Evolutionary conservation across 2,888 invertebrate genomes (phyloP), one percentile per base, ranked within the genome.

Genomic region (Tanypteryx hageni): DNA sequence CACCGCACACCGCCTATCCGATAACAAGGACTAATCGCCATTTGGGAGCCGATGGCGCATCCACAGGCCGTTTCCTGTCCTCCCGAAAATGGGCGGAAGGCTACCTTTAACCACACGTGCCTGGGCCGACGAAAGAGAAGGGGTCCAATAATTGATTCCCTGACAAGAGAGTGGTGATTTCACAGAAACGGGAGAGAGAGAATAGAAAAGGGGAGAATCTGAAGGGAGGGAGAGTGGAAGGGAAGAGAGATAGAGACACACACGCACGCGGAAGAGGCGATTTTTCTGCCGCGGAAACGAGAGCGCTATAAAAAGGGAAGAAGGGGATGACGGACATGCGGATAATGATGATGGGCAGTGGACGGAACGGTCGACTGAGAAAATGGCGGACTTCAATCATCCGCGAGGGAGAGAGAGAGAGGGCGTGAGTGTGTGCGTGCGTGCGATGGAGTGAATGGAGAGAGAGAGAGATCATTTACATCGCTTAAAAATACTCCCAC

Each of bases 351-450:
- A 89, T 89, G 89, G 89, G 64, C 68, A 89, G 59, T 16, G 83
- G 44, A 5, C 83, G 57, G 83, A 83, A 83, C 44, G 44, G 83
- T 18, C 86, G 86, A 86, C 61, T 86, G 89, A 64, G 89, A 89
- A 89, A 89, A 89, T 89, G 89, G 89, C 89, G 61, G 64, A 14
- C 89, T 89, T 89, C 89, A 89, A 89, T 89, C 89, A 89, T 89
- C 31, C 85, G 27, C 14, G 59, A 27, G 85, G 22, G 59, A 86
- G n/a, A 59, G 59, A 86, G n/a, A 13, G 85, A 58, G 85, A 59
- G 61, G 31, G 31, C 59, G 27, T 22, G 44, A 16, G 64, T 10
- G 83, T 4, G 82, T 44, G 44, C 44, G 82, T 44, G 44, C 44
- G 44, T 44, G 5, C 44, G 44, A 44, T 5, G 31, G 11, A 86